Evolutionary conservation across 2,797 vertebrate genomes (phyloP), one percentile per base, ranked within the genome.

Genomic region (Amphiprion clarkii): DNA sequence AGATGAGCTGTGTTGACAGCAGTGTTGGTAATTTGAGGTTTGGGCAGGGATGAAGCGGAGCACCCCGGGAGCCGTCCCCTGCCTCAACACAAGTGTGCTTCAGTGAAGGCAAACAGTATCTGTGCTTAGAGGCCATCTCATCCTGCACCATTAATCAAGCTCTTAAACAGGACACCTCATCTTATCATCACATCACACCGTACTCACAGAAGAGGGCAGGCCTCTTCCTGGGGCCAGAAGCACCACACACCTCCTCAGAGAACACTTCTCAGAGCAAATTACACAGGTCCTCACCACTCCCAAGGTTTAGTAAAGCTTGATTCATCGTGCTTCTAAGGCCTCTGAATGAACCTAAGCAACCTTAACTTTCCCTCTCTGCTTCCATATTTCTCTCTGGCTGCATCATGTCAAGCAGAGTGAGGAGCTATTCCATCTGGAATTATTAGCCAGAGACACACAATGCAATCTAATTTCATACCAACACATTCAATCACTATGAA

Each of bases 361-460:
- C 79, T 87, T 90, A 92, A 91, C 87, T 88, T 93, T 91, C 78
- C 78, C 77, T 85, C 72, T 84, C 69, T 73, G 71, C 81, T 82
- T 85, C 75, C 82, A 82, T 89, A 90, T 92, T 90, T 92, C 85
- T 89, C 79, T 78, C 67, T 12, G 77, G 89, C 79, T 83, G 82
- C 86, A 82, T 87, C 84, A 60, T 91, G 87, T 94, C 88, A 91
- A 90, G 84, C 85, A 85, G 83, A 84, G 63, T 85, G 81, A 91
- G 86, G 83, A 86, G 89, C 79, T 91, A 87, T 93, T 93, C 91
- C 91, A 85, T 92, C 90, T 84, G 92, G 91, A 93, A 90, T 94
- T 93, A 93, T 95, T 94, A 95, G 90, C 84, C 80, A 69, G 85
- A 85, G 87, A 93, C 92, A 91, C 92, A 94, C 93, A 94, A 93